Evolutionary conservation across 2,113 vertebrate genomes (phyloP).

Genomic region (Corydoras maculifer): DNA sequence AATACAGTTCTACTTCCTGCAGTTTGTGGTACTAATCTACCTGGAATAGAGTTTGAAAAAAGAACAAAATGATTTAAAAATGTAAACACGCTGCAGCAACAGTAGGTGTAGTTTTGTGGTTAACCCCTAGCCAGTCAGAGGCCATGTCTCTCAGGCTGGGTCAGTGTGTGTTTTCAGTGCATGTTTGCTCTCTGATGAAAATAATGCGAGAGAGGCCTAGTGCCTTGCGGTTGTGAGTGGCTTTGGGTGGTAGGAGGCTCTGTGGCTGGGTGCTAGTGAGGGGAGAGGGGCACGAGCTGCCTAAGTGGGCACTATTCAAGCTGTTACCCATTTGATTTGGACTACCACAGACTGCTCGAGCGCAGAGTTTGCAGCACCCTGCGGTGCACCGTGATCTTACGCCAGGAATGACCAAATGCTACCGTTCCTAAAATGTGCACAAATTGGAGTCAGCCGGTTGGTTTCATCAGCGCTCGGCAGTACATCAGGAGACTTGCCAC

Average conservation of each 20-base stretch:
- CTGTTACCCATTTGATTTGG: conserved; percentile 75
- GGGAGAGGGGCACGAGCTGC: conserved; percentile 61
- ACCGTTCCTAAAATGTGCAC: conserved; percentile 65
- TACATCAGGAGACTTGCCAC: conserved; percentile 41
- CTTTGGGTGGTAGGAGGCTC: conserved; percentile 36
- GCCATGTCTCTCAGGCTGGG: conserved; percentile 21
- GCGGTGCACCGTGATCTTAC: conserved; percentile 59
- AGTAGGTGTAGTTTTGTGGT: not conserved
- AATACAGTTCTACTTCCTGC: not conserved
- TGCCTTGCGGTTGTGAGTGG: conserved; percentile 29
- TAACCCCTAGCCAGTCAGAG: not conserved
- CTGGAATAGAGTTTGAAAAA: not conserved
- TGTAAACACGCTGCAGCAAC: not conserved
- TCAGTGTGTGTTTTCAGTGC: conserved; percentile 26
- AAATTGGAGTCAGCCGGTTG: conserved; percentile 70
- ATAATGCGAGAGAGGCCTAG: conserved; percentile 40
- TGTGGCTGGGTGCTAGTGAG: conserved; percentile 55
- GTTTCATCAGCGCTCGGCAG: conserved; percentile 56
- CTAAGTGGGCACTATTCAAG: conserved; percentile 80
- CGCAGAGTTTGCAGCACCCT: conserved; percentile 70
- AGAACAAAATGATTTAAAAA: not conserved
- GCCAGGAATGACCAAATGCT: conserved; percentile 77
- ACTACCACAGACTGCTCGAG: conserved; percentile 67
- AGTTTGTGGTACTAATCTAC: not conserved
- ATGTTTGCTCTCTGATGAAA: conserved; percentile 45